Conservation (phyloP, 2,113 vertebrate genomes). For the Paracyprichromis sp. region DNA sequence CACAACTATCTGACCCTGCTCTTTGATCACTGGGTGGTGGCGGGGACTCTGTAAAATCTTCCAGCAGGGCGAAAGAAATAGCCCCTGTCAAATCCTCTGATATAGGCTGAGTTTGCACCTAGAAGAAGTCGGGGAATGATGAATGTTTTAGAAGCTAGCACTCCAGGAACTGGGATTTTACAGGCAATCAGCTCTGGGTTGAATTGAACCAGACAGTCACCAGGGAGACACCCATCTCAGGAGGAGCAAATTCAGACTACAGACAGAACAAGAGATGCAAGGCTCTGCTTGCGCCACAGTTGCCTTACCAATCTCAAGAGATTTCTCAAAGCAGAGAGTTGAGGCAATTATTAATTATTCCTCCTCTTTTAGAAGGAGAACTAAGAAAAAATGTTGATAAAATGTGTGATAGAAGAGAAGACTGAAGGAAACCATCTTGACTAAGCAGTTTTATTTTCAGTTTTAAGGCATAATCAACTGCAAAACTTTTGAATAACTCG, state of each 20-base stretch:
- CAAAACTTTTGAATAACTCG: background rate
- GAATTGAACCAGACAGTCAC: conserved; percentile 57
- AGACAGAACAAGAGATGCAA: conserved; percentile 14
- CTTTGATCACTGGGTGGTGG: background rate
- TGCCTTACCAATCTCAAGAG: conserved; percentile 17
- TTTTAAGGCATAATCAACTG: background rate
- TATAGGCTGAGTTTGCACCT: conserved; percentile 19
- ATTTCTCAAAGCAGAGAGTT: conserved; percentile 30
- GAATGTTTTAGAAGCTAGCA: conserved; percentile 48
- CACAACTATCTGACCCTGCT: background rate
- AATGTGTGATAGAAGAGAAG: background rate
- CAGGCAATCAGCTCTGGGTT: conserved; percentile 34
- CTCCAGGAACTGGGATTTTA: conserved; percentile 51
- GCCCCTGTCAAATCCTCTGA: conserved; percentile 24
- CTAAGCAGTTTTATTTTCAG: background rate
- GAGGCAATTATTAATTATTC: conserved; percentile 47
- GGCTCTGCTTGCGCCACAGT: conserved; percentile 5
- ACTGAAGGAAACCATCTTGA: background rate
- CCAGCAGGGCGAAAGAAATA: conserved; percentile 3
- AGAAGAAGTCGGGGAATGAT: conserved; percentile 32
- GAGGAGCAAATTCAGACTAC: conserved; percentile 43
- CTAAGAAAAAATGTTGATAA: background rate
- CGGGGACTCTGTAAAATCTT: background rate
- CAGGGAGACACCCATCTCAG: conserved; percentile 43
- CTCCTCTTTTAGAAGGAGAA: conserved; percentile 5